Percentiles rank a stretch among this genome's conserved stretches.
These are phyloP conservation scores for Malacoctenus gilli DNA, from an alignment of 2,797 vertebrate genomes.

Conservation along the genomic window DNA sequence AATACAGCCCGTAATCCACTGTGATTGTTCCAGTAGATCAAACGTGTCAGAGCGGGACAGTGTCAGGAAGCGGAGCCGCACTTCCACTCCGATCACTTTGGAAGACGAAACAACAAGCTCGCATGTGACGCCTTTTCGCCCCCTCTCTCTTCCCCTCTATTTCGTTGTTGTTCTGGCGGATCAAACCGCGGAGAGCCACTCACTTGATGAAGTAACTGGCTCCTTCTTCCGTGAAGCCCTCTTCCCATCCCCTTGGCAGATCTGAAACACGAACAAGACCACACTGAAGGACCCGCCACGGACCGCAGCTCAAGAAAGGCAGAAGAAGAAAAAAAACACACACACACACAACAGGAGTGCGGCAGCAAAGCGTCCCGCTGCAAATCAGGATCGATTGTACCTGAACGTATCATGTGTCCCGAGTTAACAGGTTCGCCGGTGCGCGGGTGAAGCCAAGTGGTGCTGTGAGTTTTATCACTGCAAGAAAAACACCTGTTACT, in stretches of 20 bases:
- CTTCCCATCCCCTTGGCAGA: constrained; percentile 96
- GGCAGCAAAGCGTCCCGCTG: not conserved
- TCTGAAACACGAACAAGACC: constrained; percentile 77
- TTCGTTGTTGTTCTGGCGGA: no score
- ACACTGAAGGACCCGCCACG: constrained; percentile 37
- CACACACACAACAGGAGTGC: not conserved
- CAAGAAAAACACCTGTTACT: constrained; percentile 91
- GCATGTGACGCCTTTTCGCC: constrained; percentile 7
- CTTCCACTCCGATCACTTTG: constrained; percentile 3
- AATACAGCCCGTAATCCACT: constrained; percentile 10
- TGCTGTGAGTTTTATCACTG: constrained; percentile 90
- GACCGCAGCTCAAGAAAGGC: constrained; percentile 49
- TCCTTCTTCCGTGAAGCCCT: constrained; percentile 96
- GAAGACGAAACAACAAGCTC: constrained; percentile 3
- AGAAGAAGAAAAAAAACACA: not conserved
- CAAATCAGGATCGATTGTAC: constrained; percentile 72
- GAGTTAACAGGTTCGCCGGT: constrained; percentile 96
- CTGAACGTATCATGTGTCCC: constrained; percentile 98
- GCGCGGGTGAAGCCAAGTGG: constrained; percentile 96
- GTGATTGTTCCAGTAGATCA: constrained; percentile 4
- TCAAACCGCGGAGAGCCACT: constrained; percentile 74
- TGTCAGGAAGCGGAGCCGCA: not conserved
- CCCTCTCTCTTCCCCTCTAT: no score
- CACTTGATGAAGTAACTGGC: constrained; percentile 99
- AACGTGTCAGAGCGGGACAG: constrained; percentile 10